Percentiles rank a stretch among this genome's conserved stretches.
These are phyloP conservation scores for Acridotheres tristis DNA, from an alignment of 2,797 vertebrate genomes.

Conservation along the genomic window DNA sequence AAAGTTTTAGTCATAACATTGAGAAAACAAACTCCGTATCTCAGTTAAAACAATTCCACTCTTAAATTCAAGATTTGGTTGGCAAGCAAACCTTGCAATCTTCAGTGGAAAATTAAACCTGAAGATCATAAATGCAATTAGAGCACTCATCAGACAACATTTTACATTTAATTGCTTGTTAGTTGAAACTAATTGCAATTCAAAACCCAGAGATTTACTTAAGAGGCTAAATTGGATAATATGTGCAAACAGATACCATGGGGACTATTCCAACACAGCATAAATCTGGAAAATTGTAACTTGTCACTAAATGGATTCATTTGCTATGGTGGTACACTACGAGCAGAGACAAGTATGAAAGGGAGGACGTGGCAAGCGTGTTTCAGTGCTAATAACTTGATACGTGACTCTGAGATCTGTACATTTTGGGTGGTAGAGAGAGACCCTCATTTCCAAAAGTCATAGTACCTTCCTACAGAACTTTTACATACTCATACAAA, in stretches of 20 bases:
- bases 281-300: background rate
- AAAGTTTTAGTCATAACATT: background rate
- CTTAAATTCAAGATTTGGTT: background rate
- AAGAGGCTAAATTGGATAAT: background rate
- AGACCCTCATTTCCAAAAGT: background rate
- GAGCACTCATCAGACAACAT: background rate
- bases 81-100: background rate
- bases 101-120: background rate
- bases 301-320: background rate
- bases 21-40: background rate
- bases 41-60: background rate
- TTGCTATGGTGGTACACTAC: background rate
- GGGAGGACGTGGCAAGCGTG: background rate
- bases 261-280: background rate
- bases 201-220: background rate
- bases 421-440: background rate
- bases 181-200: conserved; percentile 14
- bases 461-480: background rate
- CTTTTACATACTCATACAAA: background rate
- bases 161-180: conserved; percentile 33
- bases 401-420: background rate
- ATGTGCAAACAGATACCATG: background rate
- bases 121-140: background rate
- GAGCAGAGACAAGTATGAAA: background rate
- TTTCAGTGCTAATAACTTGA: background rate